Percentiles rank a stretch among this genome's conserved stretches.
phyloP scores from a whole-genome alignment of 2,113 vertebrate genomes.

The Drymodes brunneopygia region DNA sequence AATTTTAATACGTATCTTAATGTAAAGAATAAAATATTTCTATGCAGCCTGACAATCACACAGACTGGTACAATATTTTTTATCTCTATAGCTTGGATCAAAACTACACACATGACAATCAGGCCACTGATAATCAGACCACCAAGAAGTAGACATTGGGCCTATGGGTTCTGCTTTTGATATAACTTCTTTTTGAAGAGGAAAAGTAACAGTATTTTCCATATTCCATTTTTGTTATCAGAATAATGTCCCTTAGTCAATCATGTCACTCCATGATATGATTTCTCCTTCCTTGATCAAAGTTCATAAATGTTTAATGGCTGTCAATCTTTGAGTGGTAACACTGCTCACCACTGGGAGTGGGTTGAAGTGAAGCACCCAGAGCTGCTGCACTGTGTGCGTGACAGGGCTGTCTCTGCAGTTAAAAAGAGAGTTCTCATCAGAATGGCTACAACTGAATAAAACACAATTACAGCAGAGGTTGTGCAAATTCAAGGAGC shows the following conservation, averaged over 20 bases:
- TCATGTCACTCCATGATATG: background rate
- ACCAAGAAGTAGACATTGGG: background rate
- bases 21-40: background rate
- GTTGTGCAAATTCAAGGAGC: background rate
- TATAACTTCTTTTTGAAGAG: background rate
- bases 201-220: background rate
- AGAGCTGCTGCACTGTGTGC: background rate
- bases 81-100: background rate
- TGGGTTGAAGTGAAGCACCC: background rate
- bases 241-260: background rate
- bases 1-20: background rate
- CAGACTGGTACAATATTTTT: background rate
- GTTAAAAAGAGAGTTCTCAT: background rate
- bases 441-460: background rate
- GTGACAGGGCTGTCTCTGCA: background rate
- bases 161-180: background rate
- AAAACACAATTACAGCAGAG: background rate
- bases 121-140: background rate
- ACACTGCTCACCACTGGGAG: background rate
- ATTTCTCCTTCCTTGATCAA: background rate
- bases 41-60: background rate
- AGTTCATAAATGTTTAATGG: background rate
- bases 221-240: background rate
- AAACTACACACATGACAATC: background rate
- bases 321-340: background rate